Base-by-base conservation (phyloP, 1,140 invertebrate species). In the Nephila pilipes region DNA sequence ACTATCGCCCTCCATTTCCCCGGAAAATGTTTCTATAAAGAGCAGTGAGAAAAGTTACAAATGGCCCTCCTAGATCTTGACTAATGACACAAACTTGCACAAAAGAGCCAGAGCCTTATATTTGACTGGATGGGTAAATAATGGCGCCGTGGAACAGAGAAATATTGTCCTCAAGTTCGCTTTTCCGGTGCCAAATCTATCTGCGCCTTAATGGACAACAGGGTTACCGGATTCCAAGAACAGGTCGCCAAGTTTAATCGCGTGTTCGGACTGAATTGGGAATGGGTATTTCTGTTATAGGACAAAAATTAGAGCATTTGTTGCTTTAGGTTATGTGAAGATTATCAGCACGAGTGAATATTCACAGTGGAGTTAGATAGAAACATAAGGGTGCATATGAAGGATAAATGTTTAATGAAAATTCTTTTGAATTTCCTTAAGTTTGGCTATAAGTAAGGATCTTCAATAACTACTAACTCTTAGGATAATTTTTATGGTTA, bases 41-140 rank as follows among this genome's bases (percentile, higher is more conserved):
- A 75, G 65, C n/a, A 32, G 65, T n/a, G 32, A 63, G 85, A 87
- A 87, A 36, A 55, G 63, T 89, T 89, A 89, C 87, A 89, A 89
- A 89, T 79, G 65, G 29, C 46, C 65, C 65, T 46, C 22, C 46
- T 36, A 29, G 65, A 89, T 89, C 65, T 55, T 89, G 65, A 89
- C 38, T 79, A 89, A 89, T 89, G 87, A 79, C 63, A 25, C 38
- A 75, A 79, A 89, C 38, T 79, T 22, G 65, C 87, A 55, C 38
- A 46, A 89, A 32, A 25, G 60, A 89, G 65, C 65, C 12, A 25
- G 60, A 89, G 65, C 65, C 32, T 89, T 55, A 22, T 87, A 29
- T 87, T 54, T 38, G 65, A 25, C 29, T 38, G 46, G 69, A 89
- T 79, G 87, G 54, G 87, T 89, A 89, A 89, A 89, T 89, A 89